Base-by-base conservation (phyloP, 2,888 invertebrate species). In the Carterocephalus palaemon region DNA sequence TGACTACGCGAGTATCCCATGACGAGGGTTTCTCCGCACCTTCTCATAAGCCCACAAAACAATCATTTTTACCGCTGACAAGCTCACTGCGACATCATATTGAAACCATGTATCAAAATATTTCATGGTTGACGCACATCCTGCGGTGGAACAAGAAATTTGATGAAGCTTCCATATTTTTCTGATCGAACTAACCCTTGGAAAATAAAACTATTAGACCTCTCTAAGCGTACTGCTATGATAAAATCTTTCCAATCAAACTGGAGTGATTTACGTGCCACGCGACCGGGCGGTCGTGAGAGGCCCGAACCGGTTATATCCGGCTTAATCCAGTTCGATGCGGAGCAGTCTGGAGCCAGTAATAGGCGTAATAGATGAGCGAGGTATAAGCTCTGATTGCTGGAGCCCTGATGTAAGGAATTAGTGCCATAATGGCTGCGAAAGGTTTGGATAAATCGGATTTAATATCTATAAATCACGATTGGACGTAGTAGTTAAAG, bases 271-370 rank as follows among this genome's bases (percentile, higher is more conserved):
- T 45, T 45, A 45, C 45, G 45, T 32, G 38, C 28, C 38, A 43
- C 36, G 32, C 16, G 48, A 46, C n/a, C 43, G 36, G 47, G 47
- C 24, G 47, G 37, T 33, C 43, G 32, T 68, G 61, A 59, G 53
- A 53, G 61, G 61, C 48, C 49, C 54, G 57, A 56, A 53, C 59
- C 59, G 64, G 59, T 51, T 26, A 43, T 55, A 62, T 56, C 61
- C 67, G 62, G 63, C 54, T 46, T 50, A 50, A 59, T 48, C 57
- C 58, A 53, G 56, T 52, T 50, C 49, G 54, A 58, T 57, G 53
- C 57, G 57, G 62, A 62, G 54, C 61, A 43, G 42, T 36, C 34
- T 43, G 42, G 42, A 43, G 28, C 42, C 42, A 36, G 42, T 36
- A 43, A 43, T 43, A 43, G 42, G 34, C 34, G 42, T 43, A 43